Conservation (phyloP, 2,888 invertebrate species). For the Platerodrilus igneus region DNA sequence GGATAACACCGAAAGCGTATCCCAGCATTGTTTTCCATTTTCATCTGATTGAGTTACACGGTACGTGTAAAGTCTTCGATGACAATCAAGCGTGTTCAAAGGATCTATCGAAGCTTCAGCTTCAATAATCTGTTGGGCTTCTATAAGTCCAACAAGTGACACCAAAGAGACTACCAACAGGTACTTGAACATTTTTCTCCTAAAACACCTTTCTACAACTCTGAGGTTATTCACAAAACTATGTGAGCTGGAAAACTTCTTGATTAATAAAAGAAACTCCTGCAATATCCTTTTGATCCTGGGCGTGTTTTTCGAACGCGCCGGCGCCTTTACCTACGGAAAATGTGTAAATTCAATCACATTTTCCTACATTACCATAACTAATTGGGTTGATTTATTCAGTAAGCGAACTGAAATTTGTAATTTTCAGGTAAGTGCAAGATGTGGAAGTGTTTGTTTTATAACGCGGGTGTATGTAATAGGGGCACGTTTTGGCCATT, state of each 20-base stretch:
- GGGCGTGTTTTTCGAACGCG: slow-evolving; percentile 33
- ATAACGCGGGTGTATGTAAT: too few relatives aligned
- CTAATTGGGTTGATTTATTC: too few relatives aligned
- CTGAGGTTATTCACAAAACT: too few relatives aligned
- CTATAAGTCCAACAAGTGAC: slow-evolving; percentile 5
- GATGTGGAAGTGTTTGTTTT: too few relatives aligned
- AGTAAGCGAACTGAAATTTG: too few relatives aligned
- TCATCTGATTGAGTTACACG: slow-evolving; percentile 61
- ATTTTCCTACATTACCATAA: too few relatives aligned
- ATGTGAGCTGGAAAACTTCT: slow-evolving; percentile 32
- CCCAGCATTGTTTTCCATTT: slow-evolving; percentile 68
- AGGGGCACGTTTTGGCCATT: too few relatives aligned
- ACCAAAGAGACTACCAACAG: slow-evolving; percentile 1
- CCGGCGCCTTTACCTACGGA: too few relatives aligned
- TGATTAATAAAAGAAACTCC: slow-evolving; percentile 40
- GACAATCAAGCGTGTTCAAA: slow-evolving; percentile 59
- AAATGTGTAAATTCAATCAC: too few relatives aligned
- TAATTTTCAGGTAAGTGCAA: too few relatives aligned
- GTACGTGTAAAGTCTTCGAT: slow-evolving; percentile 61
- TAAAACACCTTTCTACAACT: neutral
- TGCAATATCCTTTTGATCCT: too few relatives aligned
- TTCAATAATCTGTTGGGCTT: slow-evolving; percentile 34
- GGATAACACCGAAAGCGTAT: slow-evolving; percentile 66
- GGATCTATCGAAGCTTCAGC: slow-evolving; percentile 34
- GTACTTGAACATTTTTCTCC: neutral